Base-by-base conservation (phyloP, 2,888 invertebrate genomes). In the Drosophila birchii region DNA sequence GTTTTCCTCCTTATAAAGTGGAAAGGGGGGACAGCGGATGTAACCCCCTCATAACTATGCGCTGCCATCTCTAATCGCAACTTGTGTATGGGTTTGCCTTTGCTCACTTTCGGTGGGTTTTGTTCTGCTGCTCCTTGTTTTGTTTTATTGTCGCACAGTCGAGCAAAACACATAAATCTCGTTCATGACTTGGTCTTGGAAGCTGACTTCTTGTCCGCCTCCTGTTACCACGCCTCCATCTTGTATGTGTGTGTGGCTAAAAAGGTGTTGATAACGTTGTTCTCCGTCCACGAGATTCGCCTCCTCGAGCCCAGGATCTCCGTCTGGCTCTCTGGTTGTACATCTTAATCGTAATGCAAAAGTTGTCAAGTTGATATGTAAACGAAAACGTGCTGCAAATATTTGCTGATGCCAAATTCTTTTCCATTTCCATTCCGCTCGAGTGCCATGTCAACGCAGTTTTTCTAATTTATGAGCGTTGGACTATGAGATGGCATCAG, bases 331-430 rank as follows among this genome's bases (percentile, higher is more conserved):
- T 44, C 61, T 36, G 41, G 78, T 76, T 82, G 88, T 89, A 89
- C 89, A 88, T 85, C 86, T 86, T 88, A 86, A 86, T 86, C 89
- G 89, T 86, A 88, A 86, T 85, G 88, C 82, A 88, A 89, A 85
- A 86, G 78, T 78, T 88, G 86, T 85, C 89, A 85, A 79, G 85
- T 81, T 85, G 89, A 85, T 85, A 84, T 85, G 84, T 88, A 85
- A 84, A 85, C 84, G 84, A 81, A 89, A 85, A 86, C 86, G 86
- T 86, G 86, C 86, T 62, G 78, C 79, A 88, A 89, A 89, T 86
- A 89, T 89, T 89, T 88, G 77, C 89, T 79, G 86, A 81, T 80
- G 70, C 73, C 63, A 67, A 80, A 79, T 75, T 78, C 55, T 64
- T 68, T 78, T 38, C 55, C 68, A 62, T 62, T 58, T 77, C 69